Conservation (phyloP, 2,113 vertebrate genomes). For the western clawed frog (Xenopus tropicalis) region DNA sequence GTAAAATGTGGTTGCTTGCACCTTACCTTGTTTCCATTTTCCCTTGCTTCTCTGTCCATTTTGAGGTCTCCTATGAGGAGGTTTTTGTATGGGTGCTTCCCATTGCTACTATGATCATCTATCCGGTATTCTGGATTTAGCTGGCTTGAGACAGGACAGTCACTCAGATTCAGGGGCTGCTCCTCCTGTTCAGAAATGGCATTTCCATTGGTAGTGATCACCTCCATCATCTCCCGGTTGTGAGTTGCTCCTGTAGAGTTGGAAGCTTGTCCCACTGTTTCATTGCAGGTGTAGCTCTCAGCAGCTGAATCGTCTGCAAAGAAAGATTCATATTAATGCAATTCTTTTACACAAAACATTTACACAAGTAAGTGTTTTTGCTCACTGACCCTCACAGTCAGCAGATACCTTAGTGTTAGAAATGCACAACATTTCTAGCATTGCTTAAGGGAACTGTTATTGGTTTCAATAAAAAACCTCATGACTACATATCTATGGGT, state of each 20-base stretch:
- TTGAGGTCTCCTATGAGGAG: conserved; percentile 75
- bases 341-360: background rate
- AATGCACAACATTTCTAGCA: no score
- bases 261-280: conserved; percentile 71
- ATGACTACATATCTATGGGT: no score
- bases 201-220: conserved; percentile 69
- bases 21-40: conserved; percentile 82
- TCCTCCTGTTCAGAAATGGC: conserved; percentile 69
- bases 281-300: conserved; percentile 79
- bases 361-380: no score
- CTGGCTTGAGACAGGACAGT: conserved; percentile 73
- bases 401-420: background rate
- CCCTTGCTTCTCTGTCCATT: conserved; percentile 73
- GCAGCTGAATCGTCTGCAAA: conserved; percentile 77
- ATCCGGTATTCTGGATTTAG: conserved; percentile 73
- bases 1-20: background rate
- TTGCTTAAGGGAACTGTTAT: no score
- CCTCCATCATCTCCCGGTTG: conserved; percentile 73
- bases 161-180: conserved; percentile 78
- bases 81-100: conserved; percentile 76
- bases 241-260: conserved; percentile 68
- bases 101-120: conserved; percentile 73
- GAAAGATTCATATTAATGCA: conserved; percentile 51
- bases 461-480: no score
- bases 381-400: background rate